Conservation (phyloP, 2,113 vertebrate genomes). For the Phylloscopus trochiloides region DNA sequence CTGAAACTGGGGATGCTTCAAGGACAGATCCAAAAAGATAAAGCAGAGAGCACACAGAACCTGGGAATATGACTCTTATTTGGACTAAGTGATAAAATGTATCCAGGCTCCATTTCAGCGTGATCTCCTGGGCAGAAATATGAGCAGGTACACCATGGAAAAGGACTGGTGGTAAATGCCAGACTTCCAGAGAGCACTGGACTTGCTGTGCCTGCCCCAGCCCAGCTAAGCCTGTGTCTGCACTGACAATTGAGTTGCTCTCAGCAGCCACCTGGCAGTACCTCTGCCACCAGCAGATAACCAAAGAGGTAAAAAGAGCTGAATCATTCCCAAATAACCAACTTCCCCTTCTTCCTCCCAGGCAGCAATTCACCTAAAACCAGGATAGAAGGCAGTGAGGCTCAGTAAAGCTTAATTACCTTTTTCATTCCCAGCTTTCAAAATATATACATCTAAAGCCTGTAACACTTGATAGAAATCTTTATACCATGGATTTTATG, state of each 20-base stretch:
- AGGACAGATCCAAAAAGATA: not conserved
- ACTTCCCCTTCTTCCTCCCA: not conserved
- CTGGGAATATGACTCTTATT: not conserved
- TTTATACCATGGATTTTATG: not conserved
- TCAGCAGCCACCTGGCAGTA: fast-evolving
- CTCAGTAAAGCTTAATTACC: not conserved
- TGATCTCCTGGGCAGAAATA: not conserved
- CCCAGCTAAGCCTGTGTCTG: not conserved
- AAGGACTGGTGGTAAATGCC: not conserved
- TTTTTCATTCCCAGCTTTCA: not conserved
- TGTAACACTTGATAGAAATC: not conserved
- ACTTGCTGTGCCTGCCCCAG: not conserved
- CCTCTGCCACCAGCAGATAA: not conserved
- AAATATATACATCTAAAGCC: not conserved
- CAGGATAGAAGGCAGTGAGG: not conserved
- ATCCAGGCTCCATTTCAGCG: not conserved
- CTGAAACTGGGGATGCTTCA: not conserved
- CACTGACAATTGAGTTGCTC: no score
- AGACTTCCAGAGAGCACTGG: not conserved
- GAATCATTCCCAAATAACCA: not conserved
- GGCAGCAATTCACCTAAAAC: not conserved
- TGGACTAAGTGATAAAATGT: not conserved
- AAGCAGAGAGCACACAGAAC: not conserved
- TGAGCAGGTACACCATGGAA: not conserved
- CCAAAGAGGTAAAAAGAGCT: not conserved